Evolutionary conservation across 2,888 invertebrate species (phyloP), one percentile per base, ranked within the genome.

Genomic region (Calliphora vomitoria): DNA sequence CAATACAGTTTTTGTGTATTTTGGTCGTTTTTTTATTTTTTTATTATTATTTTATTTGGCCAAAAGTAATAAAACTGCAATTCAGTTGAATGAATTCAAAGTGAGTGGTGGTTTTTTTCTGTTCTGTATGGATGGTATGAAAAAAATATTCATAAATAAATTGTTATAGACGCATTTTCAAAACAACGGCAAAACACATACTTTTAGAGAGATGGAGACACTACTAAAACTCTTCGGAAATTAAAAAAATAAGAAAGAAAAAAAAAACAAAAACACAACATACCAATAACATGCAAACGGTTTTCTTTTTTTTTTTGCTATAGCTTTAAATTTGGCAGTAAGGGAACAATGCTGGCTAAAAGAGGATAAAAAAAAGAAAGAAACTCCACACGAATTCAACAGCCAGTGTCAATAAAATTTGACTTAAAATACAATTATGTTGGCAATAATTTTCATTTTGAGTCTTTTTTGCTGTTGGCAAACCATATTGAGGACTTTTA

Each of bases 341-440:
- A 85, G 60, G 55, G 58, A 79, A 58, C 66, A 58, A 58, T 55
- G 11, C 35, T 5, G 38, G 64, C 41, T 35, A n/a, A 58, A 55
- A 47, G 44, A 50, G 47, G 41, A 15, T 18, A 69, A 62, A 20
- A 62, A 69, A 35, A 53, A 71, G 20, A 44, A 64, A 50, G 35
- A 31, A 74, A 85, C 84, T 41, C 74, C 84, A 80, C 79, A 80
- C 62, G 80, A 85, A 62, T 44, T 60, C 62, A 41, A 62, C 80
- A 82, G 76, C 55, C 85, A 85, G 83, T 86, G 83, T 87, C 88
- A 88, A 87, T 87, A 87, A 85, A 88, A 88, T 82, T 83, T 83
- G 50, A 88, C 85, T 87, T 85, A 75, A 88, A 87, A 87, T 87
- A 83, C 88, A 88, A 88, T 88, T 88, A 87, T 87, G 85, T 88